Conservation (phyloP, 2,113 vertebrate genomes). For the Hyaena hyaena region DNA sequence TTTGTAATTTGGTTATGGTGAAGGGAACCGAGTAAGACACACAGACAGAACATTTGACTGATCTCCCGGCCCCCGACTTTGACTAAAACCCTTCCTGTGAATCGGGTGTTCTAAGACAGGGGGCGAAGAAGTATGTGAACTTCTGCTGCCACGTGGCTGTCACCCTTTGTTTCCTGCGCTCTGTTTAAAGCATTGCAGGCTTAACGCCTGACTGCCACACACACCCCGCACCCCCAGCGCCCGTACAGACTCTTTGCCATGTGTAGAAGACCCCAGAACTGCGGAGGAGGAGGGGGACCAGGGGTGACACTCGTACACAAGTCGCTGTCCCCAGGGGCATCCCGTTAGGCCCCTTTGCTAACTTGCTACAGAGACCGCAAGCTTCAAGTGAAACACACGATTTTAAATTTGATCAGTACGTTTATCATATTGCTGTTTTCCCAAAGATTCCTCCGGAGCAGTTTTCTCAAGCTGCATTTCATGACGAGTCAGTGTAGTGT, state of each 20-base stretch:
- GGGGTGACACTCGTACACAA: not conserved
- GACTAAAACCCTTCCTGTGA: not conserved
- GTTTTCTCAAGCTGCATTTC: not conserved
- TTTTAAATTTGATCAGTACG: constrained; percentile 23
- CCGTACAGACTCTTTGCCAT: not conserved
- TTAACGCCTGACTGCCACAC: not conserved
- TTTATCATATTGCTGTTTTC: not conserved
- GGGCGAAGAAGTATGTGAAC: not conserved
- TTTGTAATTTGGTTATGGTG: not conserved
- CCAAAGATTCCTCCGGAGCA: not conserved
- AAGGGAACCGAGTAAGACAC: not conserved
- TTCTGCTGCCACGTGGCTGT: not conserved
- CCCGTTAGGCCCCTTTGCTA: constrained; percentile 18
- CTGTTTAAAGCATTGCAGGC: not conserved
- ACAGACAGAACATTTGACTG: not conserved
- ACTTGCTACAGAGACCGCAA: not conserved
- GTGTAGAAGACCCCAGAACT: not conserved
- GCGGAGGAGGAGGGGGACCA: not conserved
- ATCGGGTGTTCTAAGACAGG: not conserved
- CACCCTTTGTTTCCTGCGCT: not conserved
- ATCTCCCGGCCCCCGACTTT: not conserved
- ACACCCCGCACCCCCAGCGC: rapidly evolving
- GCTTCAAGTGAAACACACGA: not conserved
- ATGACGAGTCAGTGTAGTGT: not conserved
- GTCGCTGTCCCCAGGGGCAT: not conserved